A percentile compares a stretch with the other conserved stretches of the same genome.
Evolutionary conservation across 2,797 vertebrate genomes (phyloP).

Genomic region (Geotrypetes seraphini): DNA sequence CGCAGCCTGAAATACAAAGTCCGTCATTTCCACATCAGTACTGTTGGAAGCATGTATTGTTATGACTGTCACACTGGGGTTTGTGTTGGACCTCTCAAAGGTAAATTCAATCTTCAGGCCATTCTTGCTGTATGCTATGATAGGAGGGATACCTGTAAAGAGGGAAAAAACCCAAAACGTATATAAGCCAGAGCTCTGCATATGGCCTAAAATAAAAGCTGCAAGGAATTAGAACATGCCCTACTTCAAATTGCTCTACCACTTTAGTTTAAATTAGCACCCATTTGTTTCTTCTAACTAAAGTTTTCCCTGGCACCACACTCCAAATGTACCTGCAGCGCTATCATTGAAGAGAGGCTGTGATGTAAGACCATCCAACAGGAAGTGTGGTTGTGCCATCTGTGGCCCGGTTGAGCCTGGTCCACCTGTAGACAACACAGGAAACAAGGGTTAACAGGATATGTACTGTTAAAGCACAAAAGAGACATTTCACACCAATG

Average conservation of each 20-base stretch:
- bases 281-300: too few relatives aligned
- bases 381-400: conserved; percentile 75
- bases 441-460: conserved; percentile 26
- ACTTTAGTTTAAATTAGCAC: too few relatives aligned
- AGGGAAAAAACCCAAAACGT: conserved; percentile 10
- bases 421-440: conserved; percentile 65
- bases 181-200: too few relatives aligned
- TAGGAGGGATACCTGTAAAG: conserved; percentile 80
- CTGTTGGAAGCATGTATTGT: conserved; percentile 95
- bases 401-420: conserved; percentile 68
- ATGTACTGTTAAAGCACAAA: too few relatives aligned
- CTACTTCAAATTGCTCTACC: too few relatives aligned
- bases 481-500: too few relatives aligned
- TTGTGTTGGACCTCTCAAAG: conserved; percentile 93
- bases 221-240: too few relatives aligned
- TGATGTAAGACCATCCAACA: conserved; percentile 86
- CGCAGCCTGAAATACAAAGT: conserved; percentile 98
- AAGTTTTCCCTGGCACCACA: background rate
- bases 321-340: conserved; percentile 60
- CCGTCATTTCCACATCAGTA: conserved; percentile 92
- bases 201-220: too few relatives aligned
- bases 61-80: conserved; percentile 91
- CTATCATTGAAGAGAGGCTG: conserved; percentile 89
- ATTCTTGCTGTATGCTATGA: conserved; percentile 97
- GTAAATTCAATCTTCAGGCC: conserved; percentile 97